These are phyloP conservation scores for Neoniphon sammara DNA, from an alignment of 2,797 vertebrate genomes.

Conservation along the genomic window DNA sequence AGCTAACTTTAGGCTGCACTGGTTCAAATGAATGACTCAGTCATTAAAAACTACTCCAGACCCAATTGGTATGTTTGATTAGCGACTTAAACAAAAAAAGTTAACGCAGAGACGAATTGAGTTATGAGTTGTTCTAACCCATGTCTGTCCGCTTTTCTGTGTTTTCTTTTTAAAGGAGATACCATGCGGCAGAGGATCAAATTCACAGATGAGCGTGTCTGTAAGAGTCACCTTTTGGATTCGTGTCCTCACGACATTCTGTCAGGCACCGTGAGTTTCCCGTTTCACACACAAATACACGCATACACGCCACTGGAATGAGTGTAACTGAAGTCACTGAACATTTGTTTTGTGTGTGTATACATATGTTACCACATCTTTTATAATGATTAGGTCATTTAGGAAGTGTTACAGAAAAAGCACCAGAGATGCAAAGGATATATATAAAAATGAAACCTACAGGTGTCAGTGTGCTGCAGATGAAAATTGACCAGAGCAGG, in stretches of 20 bases:
- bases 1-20: constrained; percentile 30
- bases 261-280: constrained; percentile 93
- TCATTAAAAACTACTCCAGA: neutral
- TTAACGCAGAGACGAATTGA: too few species aligned
- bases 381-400: neutral
- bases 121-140: neutral
- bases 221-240: constrained; percentile 99
- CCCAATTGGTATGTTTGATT: neutral
- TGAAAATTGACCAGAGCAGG: neutral
- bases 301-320: neutral
- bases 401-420: too few species aligned
- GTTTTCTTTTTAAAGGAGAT: constrained; percentile 87
- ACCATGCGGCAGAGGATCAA: constrained; percentile 97
- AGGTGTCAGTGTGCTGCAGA: neutral
- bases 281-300: neutral
- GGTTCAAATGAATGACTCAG: constrained; percentile 13
- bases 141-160: neutral
- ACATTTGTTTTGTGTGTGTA: neutral
- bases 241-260: constrained; percentile 98
- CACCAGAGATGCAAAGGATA: too few species aligned
- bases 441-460: neutral
- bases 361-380: neutral
- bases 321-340: neutral
- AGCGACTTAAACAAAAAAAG: too few species aligned
- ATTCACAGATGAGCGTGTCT: constrained; percentile 97